Percentiles rank a stretch among this genome's conserved stretches.
Evolutionary conservation across 2,888 invertebrate species (phyloP).

Genomic region (Trissoscelio sp.): DNA sequence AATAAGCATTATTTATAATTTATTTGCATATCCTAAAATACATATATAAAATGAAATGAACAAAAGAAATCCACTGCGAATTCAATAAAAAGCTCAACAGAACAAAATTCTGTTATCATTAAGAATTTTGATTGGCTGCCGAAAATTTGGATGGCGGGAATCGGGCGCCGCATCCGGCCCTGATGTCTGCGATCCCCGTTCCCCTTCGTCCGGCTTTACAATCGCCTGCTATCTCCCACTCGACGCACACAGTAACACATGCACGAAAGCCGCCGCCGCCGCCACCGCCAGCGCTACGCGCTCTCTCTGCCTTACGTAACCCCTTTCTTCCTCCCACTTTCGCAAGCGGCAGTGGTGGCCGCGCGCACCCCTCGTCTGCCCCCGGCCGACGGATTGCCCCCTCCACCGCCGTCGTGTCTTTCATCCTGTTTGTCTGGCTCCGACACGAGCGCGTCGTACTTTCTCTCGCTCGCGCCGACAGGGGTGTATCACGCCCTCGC

Average conservation of each 20-base stretch:
- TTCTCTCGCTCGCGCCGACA: constrained; percentile 59
- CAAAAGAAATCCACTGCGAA: too few species aligned
- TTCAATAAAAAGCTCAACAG: too few species aligned
- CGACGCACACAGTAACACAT: constrained; percentile 63
- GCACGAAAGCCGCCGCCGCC: constrained; percentile 59
- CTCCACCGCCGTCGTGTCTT: constrained; percentile 23
- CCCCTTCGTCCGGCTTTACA: constrained; percentile 61
- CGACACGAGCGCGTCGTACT: constrained; percentile 56
- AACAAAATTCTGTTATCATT: too few species aligned
- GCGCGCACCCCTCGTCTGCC: constrained; percentile 49
- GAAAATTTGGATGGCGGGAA: constrained; percentile 9
- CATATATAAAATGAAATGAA: too few species aligned
- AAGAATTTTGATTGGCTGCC: neutral
- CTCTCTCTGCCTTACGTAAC: constrained; percentile 57
- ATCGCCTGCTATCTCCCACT: constrained; percentile 63
- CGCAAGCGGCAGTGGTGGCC: constrained; percentile 43
- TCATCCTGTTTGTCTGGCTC: constrained; percentile 55
- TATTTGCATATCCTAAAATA: too few species aligned
- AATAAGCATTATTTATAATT: too few species aligned
- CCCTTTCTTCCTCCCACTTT: constrained; percentile 62
- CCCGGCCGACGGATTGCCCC: constrained; percentile 21
- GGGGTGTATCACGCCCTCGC: constrained; percentile 31
- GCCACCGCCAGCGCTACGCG: constrained; percentile 36
- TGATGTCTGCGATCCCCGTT: constrained; percentile 60
- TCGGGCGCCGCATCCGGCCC: constrained; percentile 35